Evolutionary conservation across 1,140 invertebrate species (phyloP), one percentile per base, ranked within the genome.

Genomic region (Aricia agestis): DNA sequence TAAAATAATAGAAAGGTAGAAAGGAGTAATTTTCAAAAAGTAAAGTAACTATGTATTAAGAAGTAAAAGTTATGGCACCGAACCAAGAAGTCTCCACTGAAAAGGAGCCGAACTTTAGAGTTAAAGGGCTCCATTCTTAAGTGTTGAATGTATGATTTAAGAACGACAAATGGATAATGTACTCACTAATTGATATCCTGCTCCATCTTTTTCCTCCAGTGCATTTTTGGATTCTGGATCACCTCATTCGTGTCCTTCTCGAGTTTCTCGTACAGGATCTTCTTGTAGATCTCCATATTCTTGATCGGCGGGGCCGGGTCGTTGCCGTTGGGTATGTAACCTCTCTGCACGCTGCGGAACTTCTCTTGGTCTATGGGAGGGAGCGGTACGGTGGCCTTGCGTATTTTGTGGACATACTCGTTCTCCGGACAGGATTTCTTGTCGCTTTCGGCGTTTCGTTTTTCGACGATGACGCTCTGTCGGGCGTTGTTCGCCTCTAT

Each of bases 401-500:
- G 76, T 67, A 91, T 91, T 69, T 91, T 90, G 61, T 91, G 89
- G 2, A 91, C 85, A 61, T 83, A 87, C 36, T 84, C 82, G 6
- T 82, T 79, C 1, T 79, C 78, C 0, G 81, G 80, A 65, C 75
- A 80, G 0, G 79, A 6, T 69, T 82, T 83, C n/a, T 75, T 75
- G 31, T 83, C 82, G 17, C 73, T 68, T 0, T 72, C 75, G 4
- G 76, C 15, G 0, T 74, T 72, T 42, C 77, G 75, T 45, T 86
- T 84, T n/a, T 81, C 84, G 1, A 89, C 85, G 25, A 91, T 91
- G 9, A 91, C 89, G 69, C 89, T 91, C 63, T 89, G 79, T 6
- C 89, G 77, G 2, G 87, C 89, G 41, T 83, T 86, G 69, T 91
- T 91, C 6, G 89, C 89, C 65, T 87, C 85, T 45, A 91, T 72